Conservation (phyloP, 2,113 vertebrate species). For the Oncorhynchus gorbuscha region DNA sequence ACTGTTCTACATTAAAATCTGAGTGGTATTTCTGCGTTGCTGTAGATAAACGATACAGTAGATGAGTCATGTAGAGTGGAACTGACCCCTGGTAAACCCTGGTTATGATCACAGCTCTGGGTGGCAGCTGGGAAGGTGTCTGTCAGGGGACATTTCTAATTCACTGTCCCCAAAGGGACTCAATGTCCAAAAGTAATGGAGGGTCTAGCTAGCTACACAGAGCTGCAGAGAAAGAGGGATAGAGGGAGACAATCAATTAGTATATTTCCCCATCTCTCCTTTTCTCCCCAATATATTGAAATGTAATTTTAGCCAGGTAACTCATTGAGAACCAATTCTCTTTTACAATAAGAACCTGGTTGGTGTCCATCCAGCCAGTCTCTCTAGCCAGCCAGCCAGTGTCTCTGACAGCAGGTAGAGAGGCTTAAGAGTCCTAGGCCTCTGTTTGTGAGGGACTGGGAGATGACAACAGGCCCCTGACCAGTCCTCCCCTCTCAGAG, state of each 20-base stretch:
- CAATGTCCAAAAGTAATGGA: neutral
- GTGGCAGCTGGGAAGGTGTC: neutral
- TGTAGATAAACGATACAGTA: constrained; percentile 33
- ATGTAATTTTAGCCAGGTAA: too few relatives aligned
- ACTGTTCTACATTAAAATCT: constrained; percentile 64
- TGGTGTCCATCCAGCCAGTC: too few relatives aligned
- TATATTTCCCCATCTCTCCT: too few relatives aligned
- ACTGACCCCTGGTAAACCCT: neutral
- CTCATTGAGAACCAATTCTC: too few relatives aligned
- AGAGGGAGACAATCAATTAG: neutral
- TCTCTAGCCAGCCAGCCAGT: too few relatives aligned
- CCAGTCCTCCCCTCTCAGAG: neutral
- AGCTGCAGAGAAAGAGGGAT: neutral
- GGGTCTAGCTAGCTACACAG: too few relatives aligned
- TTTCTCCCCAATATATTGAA: too few relatives aligned
- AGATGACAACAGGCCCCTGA: too few relatives aligned
- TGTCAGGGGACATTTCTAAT: neutral
- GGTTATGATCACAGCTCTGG: constrained; percentile 17
- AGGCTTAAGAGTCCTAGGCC: too few relatives aligned
- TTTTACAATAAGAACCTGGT: too few relatives aligned
- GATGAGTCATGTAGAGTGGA: constrained; percentile 13
- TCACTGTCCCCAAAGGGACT: neutral
- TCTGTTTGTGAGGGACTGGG: too few relatives aligned
- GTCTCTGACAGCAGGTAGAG: too few relatives aligned
- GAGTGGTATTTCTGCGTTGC: constrained; percentile 42